Evolutionary conservation across 2,113 vertebrate species (phyloP), one percentile per base, ranked within the genome.

Genomic region (Catagonus wagneri): DNA sequence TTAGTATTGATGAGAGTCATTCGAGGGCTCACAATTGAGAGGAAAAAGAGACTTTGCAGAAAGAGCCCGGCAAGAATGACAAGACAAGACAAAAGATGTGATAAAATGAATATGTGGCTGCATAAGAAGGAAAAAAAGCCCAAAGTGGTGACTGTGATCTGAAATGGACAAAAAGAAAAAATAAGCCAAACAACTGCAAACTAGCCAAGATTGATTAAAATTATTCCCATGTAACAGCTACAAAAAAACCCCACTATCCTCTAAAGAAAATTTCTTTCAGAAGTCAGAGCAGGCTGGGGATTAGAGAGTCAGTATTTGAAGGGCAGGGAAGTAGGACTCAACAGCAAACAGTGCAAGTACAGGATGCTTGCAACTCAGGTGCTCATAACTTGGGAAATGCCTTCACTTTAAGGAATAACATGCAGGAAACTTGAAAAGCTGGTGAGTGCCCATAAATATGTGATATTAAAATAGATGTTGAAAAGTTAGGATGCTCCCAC

Each of bases 401-500:
- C 25, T 78, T 25, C 14, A 78, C 68, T 92, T 94, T 85, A 89
- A 74, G 74, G 56, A 94, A 94, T 61, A 75, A 36, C 17, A 29
- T 19, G n/a, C 2, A 7, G 68, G 60, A 95, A 87, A 93, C 91
- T 32, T 56, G 52, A 94, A 95, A 93, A 87, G 80, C 78, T 7
- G 12, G 72, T 54, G 74, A 96, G 66, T 81, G 71, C 86, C 89
- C 92, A 89, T 90, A 97, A 96, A 95, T 90, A 92, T 54, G 69
- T 80, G 79, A 25, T 60, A 88, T 69, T 52, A 92, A 97, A 97
- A 89, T 79, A 56, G 85, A 96, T 92, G 60, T 80, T 95, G 80
- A 96, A 95, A 96, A 97, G 72, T 94, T 96, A 93, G 88, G 89
- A 90, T 92, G 66, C 87, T 93, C 44, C 90, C 34, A 69, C 86